phyloP scores from a whole-genome alignment of 2,797 vertebrate species.

The Natrix natrix region DNA sequence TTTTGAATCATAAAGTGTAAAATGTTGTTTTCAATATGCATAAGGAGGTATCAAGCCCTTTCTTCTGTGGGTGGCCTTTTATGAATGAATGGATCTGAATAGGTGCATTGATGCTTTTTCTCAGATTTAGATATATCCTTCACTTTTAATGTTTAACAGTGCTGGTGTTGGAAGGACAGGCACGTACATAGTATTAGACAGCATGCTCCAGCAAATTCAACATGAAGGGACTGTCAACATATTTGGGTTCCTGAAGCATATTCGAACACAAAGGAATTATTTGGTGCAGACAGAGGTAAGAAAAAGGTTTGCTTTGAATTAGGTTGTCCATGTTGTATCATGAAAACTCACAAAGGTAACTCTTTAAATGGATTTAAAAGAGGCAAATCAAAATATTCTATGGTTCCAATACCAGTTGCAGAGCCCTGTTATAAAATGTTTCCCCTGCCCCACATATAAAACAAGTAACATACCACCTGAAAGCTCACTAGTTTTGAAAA shows the following conservation, averaged over 20 bases:
- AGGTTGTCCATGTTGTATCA: not conserved
- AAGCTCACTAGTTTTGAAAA: not conserved
- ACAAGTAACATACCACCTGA: not conserved
- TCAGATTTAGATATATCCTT: conserved; percentile 39
- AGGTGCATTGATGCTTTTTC: conserved; percentile 40
- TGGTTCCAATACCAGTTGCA: not conserved
- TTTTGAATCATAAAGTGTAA: not conserved
- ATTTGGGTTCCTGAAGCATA: conserved; percentile 93
- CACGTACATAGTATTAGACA: conserved; percentile 95
- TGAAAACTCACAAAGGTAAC: not conserved
- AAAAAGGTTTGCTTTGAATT: not conserved
- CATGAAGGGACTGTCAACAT: conserved; percentile 85
- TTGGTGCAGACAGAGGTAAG: conserved; percentile 97
- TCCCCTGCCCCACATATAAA: not conserved
- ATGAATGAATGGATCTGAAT: conserved; percentile 20
- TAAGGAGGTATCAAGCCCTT: not conserved
- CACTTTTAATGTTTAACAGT: conserved; percentile 65
- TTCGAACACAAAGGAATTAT: conserved; percentile 93
- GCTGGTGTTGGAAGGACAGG: conserved; percentile 94
- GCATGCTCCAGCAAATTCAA: conserved; percentile 92
- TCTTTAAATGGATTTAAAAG: not conserved
- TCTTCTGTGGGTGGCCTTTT: not conserved
- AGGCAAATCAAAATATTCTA: not conserved
- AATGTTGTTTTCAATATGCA: not conserved
- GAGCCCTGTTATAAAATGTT: not conserved